These are phyloP conservation scores for Paguma larvata DNA, from an alignment of 2,797 vertebrate genomes.

Conservation along the genomic window DNA sequence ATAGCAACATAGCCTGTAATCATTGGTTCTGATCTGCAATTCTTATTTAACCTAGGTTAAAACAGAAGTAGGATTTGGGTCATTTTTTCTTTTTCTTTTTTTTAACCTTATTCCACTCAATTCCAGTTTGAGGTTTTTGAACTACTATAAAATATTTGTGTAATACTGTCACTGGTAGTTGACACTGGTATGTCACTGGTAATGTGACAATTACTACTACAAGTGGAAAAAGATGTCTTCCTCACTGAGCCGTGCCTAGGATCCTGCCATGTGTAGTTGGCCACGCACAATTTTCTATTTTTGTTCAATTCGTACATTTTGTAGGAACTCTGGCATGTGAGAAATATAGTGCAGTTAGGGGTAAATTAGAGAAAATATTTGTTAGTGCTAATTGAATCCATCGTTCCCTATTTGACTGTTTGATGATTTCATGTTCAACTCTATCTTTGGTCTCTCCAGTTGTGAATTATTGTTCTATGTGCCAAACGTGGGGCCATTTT, in stretches of 20 bases:
- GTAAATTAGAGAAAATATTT: not conserved
- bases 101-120: not conserved
- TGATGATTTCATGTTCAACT: not conserved
- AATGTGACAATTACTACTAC: not conserved
- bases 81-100: not conserved
- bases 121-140: slow-evolving; percentile 36
- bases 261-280: not conserved
- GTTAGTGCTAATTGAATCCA: not conserved
- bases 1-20: not conserved
- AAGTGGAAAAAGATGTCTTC: not conserved
- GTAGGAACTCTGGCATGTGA: not conserved
- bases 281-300: not conserved
- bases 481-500: not conserved
- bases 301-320: not conserved
- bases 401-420: not conserved
- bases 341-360: not conserved
- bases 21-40: not conserved
- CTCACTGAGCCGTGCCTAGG: not conserved
- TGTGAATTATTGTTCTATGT: not conserved
- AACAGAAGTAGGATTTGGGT: not conserved
- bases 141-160: slow-evolving; percentile 2
- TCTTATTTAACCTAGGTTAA: not conserved
- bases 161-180: not conserved
- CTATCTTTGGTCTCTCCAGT: not conserved
- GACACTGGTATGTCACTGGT: not conserved